Conservation (phyloP, 2,797 vertebrate genomes). For the Chromis chromis region DNA sequence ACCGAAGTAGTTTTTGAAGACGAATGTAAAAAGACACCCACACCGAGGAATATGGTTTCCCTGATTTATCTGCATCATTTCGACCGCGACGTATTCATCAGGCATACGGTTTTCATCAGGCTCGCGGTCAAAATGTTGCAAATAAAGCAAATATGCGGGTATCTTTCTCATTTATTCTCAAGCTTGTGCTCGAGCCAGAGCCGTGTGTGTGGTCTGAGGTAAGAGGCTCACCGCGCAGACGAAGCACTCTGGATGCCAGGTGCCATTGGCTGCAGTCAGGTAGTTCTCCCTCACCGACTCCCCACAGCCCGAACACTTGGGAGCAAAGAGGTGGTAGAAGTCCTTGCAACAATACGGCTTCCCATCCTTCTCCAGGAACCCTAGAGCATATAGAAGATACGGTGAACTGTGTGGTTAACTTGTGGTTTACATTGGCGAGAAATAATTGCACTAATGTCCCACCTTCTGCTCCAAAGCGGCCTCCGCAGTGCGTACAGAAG, state of each 20-base stretch:
- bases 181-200: conserved; percentile 50
- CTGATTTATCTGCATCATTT: conserved; percentile 77
- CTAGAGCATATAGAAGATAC: conserved; percentile 66
- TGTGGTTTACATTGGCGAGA: conserved; percentile 16
- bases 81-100: conserved; percentile 64
- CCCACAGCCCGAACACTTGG: conserved; percentile 91
- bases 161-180: conserved; percentile 67
- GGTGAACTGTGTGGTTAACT: conserved; percentile 22
- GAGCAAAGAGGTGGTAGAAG: conserved; percentile 91
- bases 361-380: conserved; percentile 87
- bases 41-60: conserved; percentile 61
- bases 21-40: conserved; percentile 63
- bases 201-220: conserved; percentile 74
- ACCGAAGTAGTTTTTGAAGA: conserved; percentile 45
- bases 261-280: conserved; percentile 89
- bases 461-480: conserved; percentile 89
- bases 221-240: conserved; percentile 89
- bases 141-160: conserved; percentile 75
- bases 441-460: conserved; percentile 14
- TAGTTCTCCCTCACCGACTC: conserved; percentile 87
- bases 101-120: conserved; percentile 75
- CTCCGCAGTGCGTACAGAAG: conserved; percentile 92
- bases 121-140: conserved; percentile 69
- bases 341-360: conserved; percentile 91
- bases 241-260: conserved; percentile 94